Evolutionary conservation across 2,113 vertebrate genomes (phyloP), one percentile per base, ranked within the genome.

Genomic region (Sigmodon hispidus): DNA sequence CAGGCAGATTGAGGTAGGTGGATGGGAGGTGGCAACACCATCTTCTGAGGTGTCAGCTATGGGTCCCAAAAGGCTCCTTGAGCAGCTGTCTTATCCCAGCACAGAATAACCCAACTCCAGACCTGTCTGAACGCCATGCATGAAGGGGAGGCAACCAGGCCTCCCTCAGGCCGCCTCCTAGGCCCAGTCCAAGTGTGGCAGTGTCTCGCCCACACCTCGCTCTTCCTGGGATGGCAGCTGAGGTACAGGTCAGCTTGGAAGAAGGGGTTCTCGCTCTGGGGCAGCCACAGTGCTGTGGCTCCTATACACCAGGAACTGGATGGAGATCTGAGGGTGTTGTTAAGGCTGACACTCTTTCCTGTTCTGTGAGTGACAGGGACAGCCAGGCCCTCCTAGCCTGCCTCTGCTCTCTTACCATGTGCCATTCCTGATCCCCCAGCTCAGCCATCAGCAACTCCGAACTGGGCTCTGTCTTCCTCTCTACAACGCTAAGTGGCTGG

Each of bases 231-330:
- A 21, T 17, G 43, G 84, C 43, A 0, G 26, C 90, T 59, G 59
- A 59, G 52, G 76, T 61, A 10, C 61, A 0, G 0, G 34, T 98
- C 98, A 98, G 97, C 98, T 98, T 0, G 89, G 70, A 36, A 98
- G 98, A 1, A 98, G 98, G 1, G 98, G 97, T 5, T 95, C 97
- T 3, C 80, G 95, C 89, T 99, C 98, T 0, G 0, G 3, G 7
- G 40, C 0, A 1, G 21, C 6, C 2, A 16, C 0, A 0, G 36
- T 0, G 6, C 15, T 5, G 3, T 1, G 50, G 4, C 15, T n/a
- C 2, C 81, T 67, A 2, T 99, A 99, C 0, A 89, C 10, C 2
- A 99, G 96, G 97, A 99, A 99, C 97, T 99, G 98, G 52, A 98
- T 79, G 0, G 98, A 98, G 91, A 99, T 99, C 98, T 98, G 98